phyloP scores from a whole-genome alignment of 2,113 vertebrate species.

The Nothobranchius furzeri region DNA sequence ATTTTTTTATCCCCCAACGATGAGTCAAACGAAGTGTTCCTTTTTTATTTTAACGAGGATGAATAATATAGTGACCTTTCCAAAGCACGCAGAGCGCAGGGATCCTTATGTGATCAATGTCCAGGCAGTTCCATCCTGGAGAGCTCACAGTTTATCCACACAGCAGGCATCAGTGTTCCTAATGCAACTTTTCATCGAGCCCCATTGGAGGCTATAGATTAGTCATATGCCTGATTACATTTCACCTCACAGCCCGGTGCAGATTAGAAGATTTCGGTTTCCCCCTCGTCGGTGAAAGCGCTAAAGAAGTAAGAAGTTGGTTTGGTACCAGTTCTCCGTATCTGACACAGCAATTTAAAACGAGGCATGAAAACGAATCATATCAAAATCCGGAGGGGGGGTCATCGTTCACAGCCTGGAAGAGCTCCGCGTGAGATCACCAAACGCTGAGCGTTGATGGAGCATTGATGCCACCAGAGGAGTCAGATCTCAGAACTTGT shows the following conservation, averaged over 20 bases:
- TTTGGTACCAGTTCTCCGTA: slow-evolving; percentile 27
- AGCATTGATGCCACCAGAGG: slow-evolving; percentile 21
- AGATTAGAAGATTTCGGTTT: slow-evolving; percentile 78
- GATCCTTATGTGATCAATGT: slow-evolving; percentile 20
- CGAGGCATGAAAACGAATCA: slow-evolving; percentile 4
- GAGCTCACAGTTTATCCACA: slow-evolving; percentile 40
- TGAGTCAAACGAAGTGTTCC: slow-evolving; percentile 4
- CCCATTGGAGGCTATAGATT: slow-evolving; percentile 30
- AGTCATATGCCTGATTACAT: slow-evolving; percentile 84
- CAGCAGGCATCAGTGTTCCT: slow-evolving; percentile 28
- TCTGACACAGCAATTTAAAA: slow-evolving; percentile 20
- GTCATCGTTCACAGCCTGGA: slow-evolving; percentile 24
- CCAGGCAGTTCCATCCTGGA: slow-evolving; percentile 40
- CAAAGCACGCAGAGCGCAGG: neutral
- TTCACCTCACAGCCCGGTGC: slow-evolving; percentile 95
- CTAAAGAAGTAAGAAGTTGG: slow-evolving; percentile 42
- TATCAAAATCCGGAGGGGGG: slow-evolving; percentile 39
- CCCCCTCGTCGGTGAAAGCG: slow-evolving; percentile 25
- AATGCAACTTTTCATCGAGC: slow-evolving; percentile 68
- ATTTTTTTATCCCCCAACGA: neutral
- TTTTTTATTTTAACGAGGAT: slow-evolving; percentile 22
- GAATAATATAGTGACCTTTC: slow-evolving; percentile 14
- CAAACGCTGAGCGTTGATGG: slow-evolving; percentile 13
- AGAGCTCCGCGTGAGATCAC: slow-evolving; percentile 11
- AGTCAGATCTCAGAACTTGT: slow-evolving; percentile 47